These are phyloP conservation scores for Micromys minutus DNA, from an alignment of 2,113 vertebrate species.

Conservation along the genomic window DNA sequence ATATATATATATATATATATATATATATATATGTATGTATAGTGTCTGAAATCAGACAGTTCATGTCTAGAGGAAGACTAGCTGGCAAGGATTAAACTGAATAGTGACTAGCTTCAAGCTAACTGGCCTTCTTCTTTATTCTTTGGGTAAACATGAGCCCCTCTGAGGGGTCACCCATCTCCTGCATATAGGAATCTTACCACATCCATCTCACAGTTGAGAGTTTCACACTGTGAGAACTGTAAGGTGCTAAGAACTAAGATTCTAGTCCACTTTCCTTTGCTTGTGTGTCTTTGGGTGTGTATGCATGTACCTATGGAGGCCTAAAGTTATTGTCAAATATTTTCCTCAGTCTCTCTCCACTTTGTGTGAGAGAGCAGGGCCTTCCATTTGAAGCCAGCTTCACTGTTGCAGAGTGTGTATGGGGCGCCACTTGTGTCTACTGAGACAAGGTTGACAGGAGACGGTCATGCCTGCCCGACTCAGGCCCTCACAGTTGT, in stretches of 20 bases:
- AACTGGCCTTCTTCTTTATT: background rate
- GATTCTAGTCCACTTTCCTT: background rate
- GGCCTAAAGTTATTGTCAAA: background rate
- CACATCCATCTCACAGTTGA: background rate
- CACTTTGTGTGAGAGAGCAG: background rate
- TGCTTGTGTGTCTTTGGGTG: background rate
- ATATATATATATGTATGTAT: no score
- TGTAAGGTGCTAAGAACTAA: conserved; percentile 26
- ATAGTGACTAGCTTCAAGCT: background rate
- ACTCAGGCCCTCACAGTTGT: background rate
- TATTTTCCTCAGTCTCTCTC: background rate
- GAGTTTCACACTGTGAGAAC: background rate
- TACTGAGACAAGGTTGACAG: background rate
- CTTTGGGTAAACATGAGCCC: background rate
- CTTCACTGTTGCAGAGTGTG: background rate
- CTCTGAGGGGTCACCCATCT: background rate
- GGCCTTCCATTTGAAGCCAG: background rate
- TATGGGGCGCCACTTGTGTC: background rate
- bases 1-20: no score
- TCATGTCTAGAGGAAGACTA: background rate
- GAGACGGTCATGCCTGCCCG: background rate
- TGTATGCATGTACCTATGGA: background rate
- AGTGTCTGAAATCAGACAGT: background rate
- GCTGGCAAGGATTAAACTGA: background rate
- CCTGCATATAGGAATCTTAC: background rate